phyloP scores from a whole-genome alignment of 2,797 vertebrate genomes.

The Petrocephalus sullivani region DNA sequence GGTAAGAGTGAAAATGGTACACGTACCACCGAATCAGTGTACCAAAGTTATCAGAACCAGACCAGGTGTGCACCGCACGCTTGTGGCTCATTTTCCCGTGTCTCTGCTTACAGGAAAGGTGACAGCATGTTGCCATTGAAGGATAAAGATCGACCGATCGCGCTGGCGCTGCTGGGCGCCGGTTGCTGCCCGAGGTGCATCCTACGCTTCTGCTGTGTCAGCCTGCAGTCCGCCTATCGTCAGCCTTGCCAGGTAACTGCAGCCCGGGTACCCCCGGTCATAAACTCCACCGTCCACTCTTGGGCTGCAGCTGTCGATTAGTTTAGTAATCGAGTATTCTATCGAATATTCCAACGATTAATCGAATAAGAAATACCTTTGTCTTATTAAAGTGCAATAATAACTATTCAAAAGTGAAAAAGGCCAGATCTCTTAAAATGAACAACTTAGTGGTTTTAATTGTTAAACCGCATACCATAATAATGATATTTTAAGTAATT shows the following conservation, averaged over 20 bases:
- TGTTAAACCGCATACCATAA: too few relatives aligned
- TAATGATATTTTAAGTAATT: too few relatives aligned
- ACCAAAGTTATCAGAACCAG: neutral
- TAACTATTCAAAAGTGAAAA: too few relatives aligned
- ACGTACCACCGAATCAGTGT: neutral
- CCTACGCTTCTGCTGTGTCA: conserved; percentile 82
- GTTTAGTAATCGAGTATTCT: too few relatives aligned
- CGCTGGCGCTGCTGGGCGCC: conserved; percentile 66
- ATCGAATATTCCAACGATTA: too few relatives aligned
- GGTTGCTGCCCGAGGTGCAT: conserved; percentile 86
- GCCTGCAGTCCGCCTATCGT: conserved; percentile 69
- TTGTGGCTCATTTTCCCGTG: neutral
- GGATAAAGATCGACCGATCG: conserved; percentile 72
- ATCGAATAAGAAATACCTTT: too few relatives aligned
- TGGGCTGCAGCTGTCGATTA: too few relatives aligned
- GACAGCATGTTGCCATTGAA: conserved; percentile 70
- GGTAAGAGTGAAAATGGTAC: neutral
- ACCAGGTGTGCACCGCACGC: neutral
- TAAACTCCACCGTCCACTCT: too few relatives aligned
- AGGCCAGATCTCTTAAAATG: too few relatives aligned
- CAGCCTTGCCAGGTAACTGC: conserved; percentile 62
- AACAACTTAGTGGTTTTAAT: too few relatives aligned
- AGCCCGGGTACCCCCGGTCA: neutral
- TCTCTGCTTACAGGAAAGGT: neutral
- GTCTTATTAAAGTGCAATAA: too few relatives aligned